Percentiles rank a stretch among this genome's conserved stretches.
phyloP scores from a whole-genome alignment of 2,797 vertebrate species.

The Schizopygopsis pylzovi region DNA sequence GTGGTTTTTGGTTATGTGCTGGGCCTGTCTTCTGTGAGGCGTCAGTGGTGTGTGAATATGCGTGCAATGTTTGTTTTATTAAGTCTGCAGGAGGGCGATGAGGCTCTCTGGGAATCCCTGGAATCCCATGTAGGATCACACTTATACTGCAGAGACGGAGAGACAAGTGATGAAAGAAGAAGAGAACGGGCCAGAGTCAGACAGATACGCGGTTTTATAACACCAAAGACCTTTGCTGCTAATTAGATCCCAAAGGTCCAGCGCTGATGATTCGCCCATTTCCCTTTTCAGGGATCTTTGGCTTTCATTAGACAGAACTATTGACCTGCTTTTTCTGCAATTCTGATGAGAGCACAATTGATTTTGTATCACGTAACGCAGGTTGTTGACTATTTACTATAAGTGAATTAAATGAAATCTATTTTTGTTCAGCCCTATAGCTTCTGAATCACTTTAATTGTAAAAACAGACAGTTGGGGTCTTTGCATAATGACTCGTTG shows the following conservation, averaged over 20 bases:
- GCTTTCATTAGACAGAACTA: neutral
- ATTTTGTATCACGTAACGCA: neutral
- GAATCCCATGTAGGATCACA: slow-evolving; percentile 16
- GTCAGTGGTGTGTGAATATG: slow-evolving; percentile 10
- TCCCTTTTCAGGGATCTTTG: neutral
- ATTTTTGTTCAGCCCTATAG: neutral
- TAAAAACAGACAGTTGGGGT: neutral
- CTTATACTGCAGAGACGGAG: neutral
- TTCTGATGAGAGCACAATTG: neutral
- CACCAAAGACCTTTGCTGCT: neutral
- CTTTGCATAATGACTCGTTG: neutral
- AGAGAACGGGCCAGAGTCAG: neutral
- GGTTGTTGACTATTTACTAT: neutral
- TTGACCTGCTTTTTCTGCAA: neutral
- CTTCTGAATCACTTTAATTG: no score
- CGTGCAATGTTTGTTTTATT: slow-evolving; percentile 25
- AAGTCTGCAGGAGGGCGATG: slow-evolving; percentile 16
- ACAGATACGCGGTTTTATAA: neutral
- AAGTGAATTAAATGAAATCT: neutral
- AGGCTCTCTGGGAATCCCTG: slow-evolving; percentile 10
- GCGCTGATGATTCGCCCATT: neutral
- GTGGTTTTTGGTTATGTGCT: slow-evolving; percentile 2
- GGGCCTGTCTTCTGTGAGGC: slow-evolving; percentile 6
- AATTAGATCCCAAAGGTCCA: neutral
- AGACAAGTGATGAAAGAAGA: neutral